Evolutionary conservation across 2,113 vertebrate species (phyloP).

Genomic region (Sula dactylatra): DNA sequence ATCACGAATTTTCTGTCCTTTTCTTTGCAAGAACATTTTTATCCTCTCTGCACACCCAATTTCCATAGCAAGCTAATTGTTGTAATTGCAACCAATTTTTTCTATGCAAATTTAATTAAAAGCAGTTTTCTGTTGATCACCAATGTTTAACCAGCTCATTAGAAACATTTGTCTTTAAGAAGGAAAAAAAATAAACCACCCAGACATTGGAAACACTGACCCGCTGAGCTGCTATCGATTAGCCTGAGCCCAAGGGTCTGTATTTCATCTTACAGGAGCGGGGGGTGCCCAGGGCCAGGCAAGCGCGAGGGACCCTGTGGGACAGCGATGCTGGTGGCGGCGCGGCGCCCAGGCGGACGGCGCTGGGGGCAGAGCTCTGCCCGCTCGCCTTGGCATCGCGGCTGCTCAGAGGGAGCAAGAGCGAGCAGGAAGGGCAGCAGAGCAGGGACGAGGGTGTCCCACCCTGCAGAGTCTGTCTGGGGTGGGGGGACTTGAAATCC

Average conservation of each 20-base stretch:
- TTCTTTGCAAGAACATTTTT: background rate
- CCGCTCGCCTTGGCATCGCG: background rate
- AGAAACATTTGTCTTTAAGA: conserved; percentile 27
- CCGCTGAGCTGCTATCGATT: background rate
- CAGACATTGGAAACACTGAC: background rate
- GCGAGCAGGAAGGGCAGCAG: background rate
- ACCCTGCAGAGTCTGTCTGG: fast-evolving
- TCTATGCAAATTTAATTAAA: conserved; percentile 61
- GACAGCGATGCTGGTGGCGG: fast-evolving
- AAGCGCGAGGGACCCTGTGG: background rate
- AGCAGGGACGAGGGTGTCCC: background rate
- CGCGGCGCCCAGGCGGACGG: fast-evolving
- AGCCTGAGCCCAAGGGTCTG: background rate
- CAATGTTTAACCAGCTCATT: conserved; percentile 51
- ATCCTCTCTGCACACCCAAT: background rate
- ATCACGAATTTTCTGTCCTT: background rate
- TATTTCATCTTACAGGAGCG: background rate
- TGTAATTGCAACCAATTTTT: conserved; percentile 31
- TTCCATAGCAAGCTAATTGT: conserved; percentile 9
- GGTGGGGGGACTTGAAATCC: background rate
- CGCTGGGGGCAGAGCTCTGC: background rate
- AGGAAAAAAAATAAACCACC: fast-evolving
- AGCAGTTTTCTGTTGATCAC: conserved; percentile 2
- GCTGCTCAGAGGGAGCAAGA: background rate
- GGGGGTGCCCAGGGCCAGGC: no score